Percentiles rank a stretch among this genome's conserved stretches.
These are phyloP conservation scores for Synergus gifuensis DNA, from an alignment of 2,888 invertebrate genomes.

Conservation along the genomic window DNA sequence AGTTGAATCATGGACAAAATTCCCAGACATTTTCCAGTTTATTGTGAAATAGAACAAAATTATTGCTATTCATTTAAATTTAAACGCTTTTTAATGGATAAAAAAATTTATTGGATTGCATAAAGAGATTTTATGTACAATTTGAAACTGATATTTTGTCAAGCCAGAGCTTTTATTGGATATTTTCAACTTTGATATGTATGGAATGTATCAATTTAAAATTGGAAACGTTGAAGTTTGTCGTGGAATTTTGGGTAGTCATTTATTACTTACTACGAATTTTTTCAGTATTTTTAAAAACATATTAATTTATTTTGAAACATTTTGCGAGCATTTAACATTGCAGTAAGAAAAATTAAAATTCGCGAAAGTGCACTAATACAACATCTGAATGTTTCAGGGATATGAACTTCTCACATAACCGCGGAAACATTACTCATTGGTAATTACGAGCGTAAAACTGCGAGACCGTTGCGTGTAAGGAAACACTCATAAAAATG, in stretches of 20 bases:
- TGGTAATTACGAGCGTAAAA: conserved; percentile 7
- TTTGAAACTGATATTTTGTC: too few relatives aligned
- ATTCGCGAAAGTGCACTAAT: not conserved
- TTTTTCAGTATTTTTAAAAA: too few relatives aligned
- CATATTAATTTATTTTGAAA: too few relatives aligned
- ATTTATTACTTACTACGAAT: too few relatives aligned
- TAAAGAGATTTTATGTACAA: not conserved
- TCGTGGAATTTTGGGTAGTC: too few relatives aligned
- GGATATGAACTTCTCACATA: not conserved
- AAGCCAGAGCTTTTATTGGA: too few relatives aligned
- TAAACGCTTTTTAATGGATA: too few relatives aligned
- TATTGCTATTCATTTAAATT: not conserved
- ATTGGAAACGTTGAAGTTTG: too few relatives aligned
- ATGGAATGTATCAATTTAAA: too few relatives aligned
- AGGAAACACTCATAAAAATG: conserved; percentile 28
- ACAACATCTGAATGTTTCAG: not conserved
- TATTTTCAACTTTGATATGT: too few relatives aligned
- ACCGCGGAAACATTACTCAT: conserved; percentile 10
- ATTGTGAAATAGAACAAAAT: not conserved
- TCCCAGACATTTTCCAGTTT: not conserved
- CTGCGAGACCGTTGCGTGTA: conserved; percentile 24
- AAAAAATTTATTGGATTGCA: too few relatives aligned
- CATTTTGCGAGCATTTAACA: not conserved
- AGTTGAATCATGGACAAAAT: conserved; percentile 1
- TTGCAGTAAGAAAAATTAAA: not conserved